phyloP scores from a whole-genome alignment of 92 coral and sea anemone species.

The Phymanthus crucifer region DNA sequence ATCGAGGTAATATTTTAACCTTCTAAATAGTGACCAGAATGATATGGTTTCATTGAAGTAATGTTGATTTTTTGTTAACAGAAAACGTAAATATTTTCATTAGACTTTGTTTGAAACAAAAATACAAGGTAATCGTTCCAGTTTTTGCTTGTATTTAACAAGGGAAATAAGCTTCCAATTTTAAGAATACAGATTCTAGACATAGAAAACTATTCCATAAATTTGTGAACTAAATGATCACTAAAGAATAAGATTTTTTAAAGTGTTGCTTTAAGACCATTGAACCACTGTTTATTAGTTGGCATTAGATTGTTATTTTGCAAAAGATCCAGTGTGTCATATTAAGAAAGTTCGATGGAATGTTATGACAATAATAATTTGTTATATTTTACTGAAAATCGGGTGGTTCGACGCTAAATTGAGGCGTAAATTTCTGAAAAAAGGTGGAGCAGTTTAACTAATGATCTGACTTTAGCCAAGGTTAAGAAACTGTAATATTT shows the following conservation, averaged over 20 bases:
- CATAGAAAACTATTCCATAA: background rate
- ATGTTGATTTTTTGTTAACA: conserved; percentile 22
- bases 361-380: conserved; percentile 39
- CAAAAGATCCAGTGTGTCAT: conserved; percentile 27
- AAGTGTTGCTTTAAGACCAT: background rate
- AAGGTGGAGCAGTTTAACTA: conserved; percentile 5
- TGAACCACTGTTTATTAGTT: background rate
- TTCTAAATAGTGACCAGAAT: background rate
- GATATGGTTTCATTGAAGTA: background rate
- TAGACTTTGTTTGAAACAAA: background rate
- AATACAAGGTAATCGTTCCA: background rate
- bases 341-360: conserved; percentile 33
- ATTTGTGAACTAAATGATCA: background rate
- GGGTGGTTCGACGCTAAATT: conserved; percentile 11
- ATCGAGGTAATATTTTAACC: conserved; percentile 12
- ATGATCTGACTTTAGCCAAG: conserved; percentile 29
- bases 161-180: background rate
- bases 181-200: background rate
- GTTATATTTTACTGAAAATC: conserved; percentile 1
- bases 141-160: background rate
- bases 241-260: background rate
- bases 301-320: conserved; percentile 12
- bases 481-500: background rate
- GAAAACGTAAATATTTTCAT: conserved; percentile 45
- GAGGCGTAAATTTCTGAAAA: conserved; percentile 4